phyloP scores from a whole-genome alignment of 1,140 invertebrate species.

The Ceratina japonica region DNA sequence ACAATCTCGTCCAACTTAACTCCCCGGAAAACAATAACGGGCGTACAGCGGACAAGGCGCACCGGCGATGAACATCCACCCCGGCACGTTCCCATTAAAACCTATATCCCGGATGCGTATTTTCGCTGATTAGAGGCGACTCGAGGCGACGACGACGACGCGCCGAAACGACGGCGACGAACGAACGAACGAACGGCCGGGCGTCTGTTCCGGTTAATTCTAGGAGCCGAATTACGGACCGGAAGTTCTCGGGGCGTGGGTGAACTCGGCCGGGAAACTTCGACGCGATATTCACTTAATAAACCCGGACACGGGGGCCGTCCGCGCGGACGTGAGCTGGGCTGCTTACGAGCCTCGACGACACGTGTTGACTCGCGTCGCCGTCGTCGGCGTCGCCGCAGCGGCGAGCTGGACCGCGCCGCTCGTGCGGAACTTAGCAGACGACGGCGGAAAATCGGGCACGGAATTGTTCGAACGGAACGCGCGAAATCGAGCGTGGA shows the following conservation, averaged over 20 bases:
- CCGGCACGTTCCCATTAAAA: too few species aligned
- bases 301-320: conserved; percentile 11
- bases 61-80: too few species aligned
- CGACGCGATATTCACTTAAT: conserved; percentile 41
- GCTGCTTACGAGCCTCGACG: neutral
- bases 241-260: neutral
- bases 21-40: neutral
- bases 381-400: too few species aligned
- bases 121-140: too few species aligned
- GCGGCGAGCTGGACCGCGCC: too few species aligned
- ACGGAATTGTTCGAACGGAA: neutral
- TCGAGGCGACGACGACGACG: neutral
- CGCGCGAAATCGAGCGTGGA: conserved; percentile 7
- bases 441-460: neutral
- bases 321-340: conserved; percentile 15
- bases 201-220: neutral
- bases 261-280: conserved; percentile 1
- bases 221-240: neutral
- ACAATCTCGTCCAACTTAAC: neutral
- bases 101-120: too few species aligned
- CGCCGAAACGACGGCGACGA: too few species aligned
- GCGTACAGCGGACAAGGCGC: too few species aligned
- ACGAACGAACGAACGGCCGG: too few species aligned
- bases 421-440: neutral
- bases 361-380: conserved; percentile 30